Percentiles rank a stretch among this genome's conserved stretches.
phyloP scores from a whole-genome alignment of 2,113 vertebrate genomes.

The Corythornis cristatus region DNA sequence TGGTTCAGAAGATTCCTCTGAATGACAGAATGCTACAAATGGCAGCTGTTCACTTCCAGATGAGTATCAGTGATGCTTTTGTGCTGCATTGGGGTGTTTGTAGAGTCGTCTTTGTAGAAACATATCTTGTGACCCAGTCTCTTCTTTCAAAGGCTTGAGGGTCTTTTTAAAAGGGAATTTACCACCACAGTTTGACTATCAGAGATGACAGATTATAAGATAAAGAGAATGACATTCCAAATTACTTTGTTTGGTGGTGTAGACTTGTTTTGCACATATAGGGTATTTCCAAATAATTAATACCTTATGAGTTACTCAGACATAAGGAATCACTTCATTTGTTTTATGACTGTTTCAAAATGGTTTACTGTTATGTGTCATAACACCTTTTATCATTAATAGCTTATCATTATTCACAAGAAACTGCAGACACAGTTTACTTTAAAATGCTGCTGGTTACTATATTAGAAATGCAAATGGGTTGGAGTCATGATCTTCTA shows the following conservation, averaged over 20 bases:
- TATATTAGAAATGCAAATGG: neutral
- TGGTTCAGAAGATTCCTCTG: neutral
- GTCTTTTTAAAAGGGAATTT: neutral
- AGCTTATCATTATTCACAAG: neutral
- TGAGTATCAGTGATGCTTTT: neutral
- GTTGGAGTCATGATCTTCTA: no score
- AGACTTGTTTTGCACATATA: neutral
- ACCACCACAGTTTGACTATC: neutral
- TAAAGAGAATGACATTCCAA: neutral
- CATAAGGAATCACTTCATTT: neutral
- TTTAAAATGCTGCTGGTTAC: neutral
- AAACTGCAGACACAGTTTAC: neutral
- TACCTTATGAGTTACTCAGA: neutral
- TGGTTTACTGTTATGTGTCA: neutral
- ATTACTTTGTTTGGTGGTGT: neutral
- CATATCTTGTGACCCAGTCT: neutral
- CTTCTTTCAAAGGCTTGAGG: neutral
- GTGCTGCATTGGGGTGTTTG: neutral
- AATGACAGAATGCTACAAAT: neutral
- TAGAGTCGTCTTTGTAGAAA: neutral
- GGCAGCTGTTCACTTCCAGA: neutral
- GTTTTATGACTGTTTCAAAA: neutral
- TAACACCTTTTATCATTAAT: neutral
- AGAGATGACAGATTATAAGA: neutral
- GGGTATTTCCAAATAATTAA: neutral